Evolutionary conservation across 2,888 invertebrate genomes (phyloP).

Genomic region (Heliconius sara): DNA sequence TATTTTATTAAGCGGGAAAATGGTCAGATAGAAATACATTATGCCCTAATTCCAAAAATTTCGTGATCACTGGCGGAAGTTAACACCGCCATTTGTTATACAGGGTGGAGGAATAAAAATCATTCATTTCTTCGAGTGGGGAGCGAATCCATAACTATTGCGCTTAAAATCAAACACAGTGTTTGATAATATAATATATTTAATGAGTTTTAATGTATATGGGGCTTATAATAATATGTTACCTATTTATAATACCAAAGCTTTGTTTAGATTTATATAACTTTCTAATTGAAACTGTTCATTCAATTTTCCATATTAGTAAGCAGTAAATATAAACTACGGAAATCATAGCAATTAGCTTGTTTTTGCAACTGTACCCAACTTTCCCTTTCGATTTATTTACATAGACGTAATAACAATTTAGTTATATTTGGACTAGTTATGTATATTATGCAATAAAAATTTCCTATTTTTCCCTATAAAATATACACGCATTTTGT

Average conservation of each 20-base stretch:
- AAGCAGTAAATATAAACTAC: neutral
- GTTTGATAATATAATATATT: too few species aligned
- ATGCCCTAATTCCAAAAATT: too few species aligned
- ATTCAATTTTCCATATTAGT: slow-evolving; percentile 1
- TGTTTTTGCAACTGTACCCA: slow-evolving; percentile 15
- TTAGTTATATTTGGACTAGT: neutral
- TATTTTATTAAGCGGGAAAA: too few species aligned
- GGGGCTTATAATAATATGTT: neutral
- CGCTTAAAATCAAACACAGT: too few species aligned
- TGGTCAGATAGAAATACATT: too few species aligned
- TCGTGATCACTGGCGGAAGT: neutral
- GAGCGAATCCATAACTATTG: too few species aligned
- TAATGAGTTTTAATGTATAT: too few species aligned
- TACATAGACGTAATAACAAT: slow-evolving; percentile 13
- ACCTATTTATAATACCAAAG: neutral
- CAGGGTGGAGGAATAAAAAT: too few species aligned
- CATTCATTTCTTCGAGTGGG: too few species aligned
- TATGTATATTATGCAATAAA: slow-evolving; percentile 5
- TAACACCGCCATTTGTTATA: neutral
- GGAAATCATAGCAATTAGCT: slow-evolving; percentile 24
- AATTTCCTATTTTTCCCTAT: neutral
- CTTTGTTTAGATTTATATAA: neutral
- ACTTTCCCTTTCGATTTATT: slow-evolving; percentile 20
- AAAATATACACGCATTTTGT: neutral
- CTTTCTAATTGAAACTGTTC: slow-evolving; percentile 20